phyloP scores from a whole-genome alignment of 2,797 vertebrate species.

The Chaunax sp. region DNA sequence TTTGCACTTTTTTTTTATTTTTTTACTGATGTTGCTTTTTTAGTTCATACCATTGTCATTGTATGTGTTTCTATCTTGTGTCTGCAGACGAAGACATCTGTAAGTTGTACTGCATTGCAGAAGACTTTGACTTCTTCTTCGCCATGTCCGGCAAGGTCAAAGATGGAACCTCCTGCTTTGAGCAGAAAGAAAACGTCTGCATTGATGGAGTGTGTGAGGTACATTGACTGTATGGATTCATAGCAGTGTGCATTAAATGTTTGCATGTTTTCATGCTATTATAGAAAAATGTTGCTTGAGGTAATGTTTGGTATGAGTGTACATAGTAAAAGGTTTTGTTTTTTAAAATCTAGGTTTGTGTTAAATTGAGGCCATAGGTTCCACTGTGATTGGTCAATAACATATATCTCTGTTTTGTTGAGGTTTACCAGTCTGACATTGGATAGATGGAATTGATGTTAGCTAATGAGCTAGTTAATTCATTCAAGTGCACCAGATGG shows the following conservation, averaged over 20 bases:
- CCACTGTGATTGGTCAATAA: no score
- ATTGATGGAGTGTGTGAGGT: conserved; percentile 97
- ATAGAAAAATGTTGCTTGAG: neutral
- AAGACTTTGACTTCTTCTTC: conserved; percentile 99
- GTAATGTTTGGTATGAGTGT: neutral
- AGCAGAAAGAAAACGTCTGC: conserved; percentile 88
- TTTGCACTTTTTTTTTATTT: neutral
- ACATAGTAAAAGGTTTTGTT: neutral
- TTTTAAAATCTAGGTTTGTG: neutral
- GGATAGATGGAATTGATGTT: no score
- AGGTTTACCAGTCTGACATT: no score
- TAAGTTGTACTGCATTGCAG: conserved; percentile 97
- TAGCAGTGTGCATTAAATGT: neutral
- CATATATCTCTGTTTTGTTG: no score
- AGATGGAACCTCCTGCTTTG: conserved; percentile 93
- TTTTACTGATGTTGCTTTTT: neutral
- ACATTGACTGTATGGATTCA: conserved; percentile 29
- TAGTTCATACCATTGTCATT: neutral
- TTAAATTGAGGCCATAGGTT: no score
- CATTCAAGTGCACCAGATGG: no score
- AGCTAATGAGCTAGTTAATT: no score
- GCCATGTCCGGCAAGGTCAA: conserved; percentile 97
- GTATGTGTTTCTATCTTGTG: conserved; percentile 5
- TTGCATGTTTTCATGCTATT: neutral
- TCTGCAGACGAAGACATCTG: conserved; percentile 93